Evolutionary conservation across 2,797 vertebrate species (phyloP).

Genomic region (Anguilla megastoma): DNA sequence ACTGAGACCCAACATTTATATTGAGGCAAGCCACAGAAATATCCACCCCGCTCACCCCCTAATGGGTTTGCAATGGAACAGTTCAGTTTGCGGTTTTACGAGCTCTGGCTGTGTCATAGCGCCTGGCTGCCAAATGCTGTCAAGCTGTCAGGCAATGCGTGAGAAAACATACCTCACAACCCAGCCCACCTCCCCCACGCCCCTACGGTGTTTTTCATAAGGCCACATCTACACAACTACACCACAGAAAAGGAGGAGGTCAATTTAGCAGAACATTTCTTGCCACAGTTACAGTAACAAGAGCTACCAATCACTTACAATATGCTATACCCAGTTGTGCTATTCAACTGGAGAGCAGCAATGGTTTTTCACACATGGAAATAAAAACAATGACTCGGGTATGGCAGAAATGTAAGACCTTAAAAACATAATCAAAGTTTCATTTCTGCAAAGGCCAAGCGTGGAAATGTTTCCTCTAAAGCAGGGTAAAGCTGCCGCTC

Average conservation of each 20-base stretch:
- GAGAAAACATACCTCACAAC: neutral
- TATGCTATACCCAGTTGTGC: neutral
- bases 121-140: neutral
- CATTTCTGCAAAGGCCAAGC: neutral
- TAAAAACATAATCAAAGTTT: neutral
- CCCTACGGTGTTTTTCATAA: neutral
- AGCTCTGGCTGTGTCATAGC: neutral
- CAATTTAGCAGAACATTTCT: neutral
- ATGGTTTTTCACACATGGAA: neutral
- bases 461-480: neutral
- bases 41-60: neutral
- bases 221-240: neutral
- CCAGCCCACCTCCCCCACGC: neutral
- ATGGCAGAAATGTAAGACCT: neutral
- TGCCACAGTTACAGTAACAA: neutral
- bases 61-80: neutral
- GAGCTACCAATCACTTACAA: neutral
- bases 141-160: conserved; percentile 13
- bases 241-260: neutral
- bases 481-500: neutral
- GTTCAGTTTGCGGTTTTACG: neutral
- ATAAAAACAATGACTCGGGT: neutral
- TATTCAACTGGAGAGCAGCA: neutral
- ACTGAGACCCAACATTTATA: neutral
- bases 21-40: neutral